Evolutionary conservation across 2,888 invertebrate species (phyloP).

Genomic region (Leistus spinibarbis): DNA sequence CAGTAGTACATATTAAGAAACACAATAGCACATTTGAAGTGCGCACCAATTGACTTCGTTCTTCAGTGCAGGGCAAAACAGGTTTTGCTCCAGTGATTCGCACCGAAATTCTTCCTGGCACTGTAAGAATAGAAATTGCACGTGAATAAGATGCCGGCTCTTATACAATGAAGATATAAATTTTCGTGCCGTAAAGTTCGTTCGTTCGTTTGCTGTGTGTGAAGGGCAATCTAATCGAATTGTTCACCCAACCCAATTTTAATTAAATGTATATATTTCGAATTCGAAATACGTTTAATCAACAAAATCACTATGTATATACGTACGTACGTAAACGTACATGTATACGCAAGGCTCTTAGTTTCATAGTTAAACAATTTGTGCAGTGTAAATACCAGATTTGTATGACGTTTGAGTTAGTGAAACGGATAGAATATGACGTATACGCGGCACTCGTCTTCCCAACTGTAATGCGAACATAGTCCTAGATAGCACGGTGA

Average conservation of each 20-base stretch:
- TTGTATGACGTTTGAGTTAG: neutral
- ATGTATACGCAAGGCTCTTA: neutral
- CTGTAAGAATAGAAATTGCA: neutral
- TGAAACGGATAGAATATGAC: neutral
- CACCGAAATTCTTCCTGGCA: neutral
- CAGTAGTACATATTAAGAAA: neutral
- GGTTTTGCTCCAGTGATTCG: neutral
- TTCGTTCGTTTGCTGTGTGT: slow-evolving; percentile 22
- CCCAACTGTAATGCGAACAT: neutral
- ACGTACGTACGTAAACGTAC: neutral
- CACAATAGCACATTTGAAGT: neutral
- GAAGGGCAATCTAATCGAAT: slow-evolving; percentile 27
- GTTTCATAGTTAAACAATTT: neutral
- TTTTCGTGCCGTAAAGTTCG: slow-evolving; percentile 24
- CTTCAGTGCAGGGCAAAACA: neutral
- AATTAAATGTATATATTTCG: slow-evolving; percentile 27
- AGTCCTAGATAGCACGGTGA: neutral
- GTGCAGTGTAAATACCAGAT: neutral
- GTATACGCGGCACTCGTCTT: neutral
- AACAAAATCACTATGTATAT: neutral
- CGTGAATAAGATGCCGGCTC: slow-evolving; percentile 23
- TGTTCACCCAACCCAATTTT: slow-evolving; percentile 23
- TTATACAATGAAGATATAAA: slow-evolving; percentile 35
- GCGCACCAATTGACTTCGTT: neutral
- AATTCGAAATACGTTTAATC: slow-evolving; percentile 17